Percentiles rank a stretch among this genome's conserved stretches.
Conservation (phyloP, 2,113 vertebrate genomes). For the Sarotherodon lohbergeri region DNA sequence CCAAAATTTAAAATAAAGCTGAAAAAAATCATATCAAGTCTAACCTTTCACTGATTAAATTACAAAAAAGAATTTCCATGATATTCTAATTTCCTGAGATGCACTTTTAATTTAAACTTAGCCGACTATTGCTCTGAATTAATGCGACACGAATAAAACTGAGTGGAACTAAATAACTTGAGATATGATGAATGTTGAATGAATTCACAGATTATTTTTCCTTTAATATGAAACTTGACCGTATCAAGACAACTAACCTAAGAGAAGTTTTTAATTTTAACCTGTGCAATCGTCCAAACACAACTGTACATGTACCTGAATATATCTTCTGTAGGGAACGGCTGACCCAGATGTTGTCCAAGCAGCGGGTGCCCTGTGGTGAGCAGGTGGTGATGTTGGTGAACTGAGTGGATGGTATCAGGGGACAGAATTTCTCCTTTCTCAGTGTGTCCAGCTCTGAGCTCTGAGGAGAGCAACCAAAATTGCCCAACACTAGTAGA, state of each 20-base stretch:
- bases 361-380: conserved; percentile 82
- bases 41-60: not conserved
- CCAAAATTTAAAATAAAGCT: not conserved
- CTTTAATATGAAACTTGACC: not conserved
- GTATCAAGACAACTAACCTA: not conserved
- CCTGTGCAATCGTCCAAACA: not conserved
- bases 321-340: conserved; percentile 85
- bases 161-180: not conserved
- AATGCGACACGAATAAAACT: not conserved
- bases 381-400: conserved; percentile 94
- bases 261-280: not conserved
- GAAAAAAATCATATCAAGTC: not conserved
- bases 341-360: conserved; percentile 95
- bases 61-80: not conserved
- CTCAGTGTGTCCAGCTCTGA: conserved; percentile 79
- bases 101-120: not conserved
- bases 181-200: not conserved
- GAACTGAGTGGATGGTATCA: conserved; percentile 80
- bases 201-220: not conserved
- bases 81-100: not conserved
- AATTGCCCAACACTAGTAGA: conserved; percentile 85
- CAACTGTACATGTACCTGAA: conserved; percentile 66
- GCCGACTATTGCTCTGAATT: fast-evolving
- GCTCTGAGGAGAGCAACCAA: conserved; percentile 81
- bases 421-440: conserved; percentile 82